Percentiles rank a stretch among this genome's conserved stretches.
These are phyloP conservation scores for Diadromus collaris DNA, from an alignment of 2,888 invertebrate species.

Conservation along the genomic window DNA sequence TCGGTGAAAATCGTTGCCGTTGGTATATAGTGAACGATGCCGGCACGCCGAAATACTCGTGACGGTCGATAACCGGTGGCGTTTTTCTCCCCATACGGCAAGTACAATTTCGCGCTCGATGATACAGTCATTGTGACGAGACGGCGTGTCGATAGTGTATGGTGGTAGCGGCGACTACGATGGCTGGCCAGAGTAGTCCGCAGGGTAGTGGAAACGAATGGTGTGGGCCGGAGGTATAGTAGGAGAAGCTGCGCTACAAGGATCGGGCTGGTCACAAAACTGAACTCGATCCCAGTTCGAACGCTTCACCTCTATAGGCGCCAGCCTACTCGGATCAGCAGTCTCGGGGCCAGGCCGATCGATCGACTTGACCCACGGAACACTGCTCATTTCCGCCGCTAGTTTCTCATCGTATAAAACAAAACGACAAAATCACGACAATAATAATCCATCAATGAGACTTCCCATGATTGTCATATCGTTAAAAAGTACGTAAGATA, in stretches of 20 bases:
- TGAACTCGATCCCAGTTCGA: constrained; percentile 74
- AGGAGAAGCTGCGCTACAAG: constrained; percentile 67
- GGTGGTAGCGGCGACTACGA: constrained; percentile 22
- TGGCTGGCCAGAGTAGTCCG: constrained; percentile 28
- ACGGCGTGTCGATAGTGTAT: constrained; percentile 38
- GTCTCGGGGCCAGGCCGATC: constrained; percentile 33
- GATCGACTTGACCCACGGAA: constrained; percentile 1
- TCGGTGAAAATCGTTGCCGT: neutral
- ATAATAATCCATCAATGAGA: neutral
- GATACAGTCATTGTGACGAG: neutral
- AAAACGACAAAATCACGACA: no score
- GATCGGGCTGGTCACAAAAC: constrained; percentile 71
- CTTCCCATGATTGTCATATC: constrained; percentile 27
- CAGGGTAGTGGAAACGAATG: constrained; percentile 71
- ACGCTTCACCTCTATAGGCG: constrained; percentile 69
- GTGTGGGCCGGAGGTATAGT: constrained; percentile 68
- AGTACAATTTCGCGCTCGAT: neutral
- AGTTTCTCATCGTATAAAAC: neutral
- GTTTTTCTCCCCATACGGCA: neutral
- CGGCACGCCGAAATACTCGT: no score
- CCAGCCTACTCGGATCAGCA: constrained; percentile 39
- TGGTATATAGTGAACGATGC: no score
- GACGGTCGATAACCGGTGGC: no score
- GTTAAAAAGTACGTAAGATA: constrained; percentile 55
- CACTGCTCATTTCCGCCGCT: neutral